phyloP scores from a whole-genome alignment of 2,888 invertebrate species.

The Pachliopta kotzebuea region DNA sequence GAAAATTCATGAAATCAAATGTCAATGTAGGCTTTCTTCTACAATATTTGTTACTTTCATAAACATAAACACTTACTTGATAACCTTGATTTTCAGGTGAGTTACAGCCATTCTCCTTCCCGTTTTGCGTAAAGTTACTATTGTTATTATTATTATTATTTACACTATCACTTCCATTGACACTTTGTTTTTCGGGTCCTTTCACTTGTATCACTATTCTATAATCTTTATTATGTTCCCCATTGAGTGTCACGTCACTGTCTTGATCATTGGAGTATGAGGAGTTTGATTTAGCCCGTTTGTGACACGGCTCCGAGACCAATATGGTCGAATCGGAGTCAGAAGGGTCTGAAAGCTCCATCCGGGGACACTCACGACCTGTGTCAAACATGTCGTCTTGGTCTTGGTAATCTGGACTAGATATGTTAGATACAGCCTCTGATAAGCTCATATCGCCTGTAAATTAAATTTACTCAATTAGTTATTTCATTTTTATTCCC shows the following conservation, averaged over 20 bases:
- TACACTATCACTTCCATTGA: constrained; percentile 59
- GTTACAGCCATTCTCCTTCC: constrained; percentile 69
- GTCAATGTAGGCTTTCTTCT: background rate
- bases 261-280: constrained; percentile 73
- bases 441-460: constrained; percentile 90
- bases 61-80: constrained; percentile 63
- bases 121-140: constrained; percentile 69
- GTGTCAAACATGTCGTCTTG: constrained; percentile 91
- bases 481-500: too few species aligned
- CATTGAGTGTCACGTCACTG: constrained; percentile 81
- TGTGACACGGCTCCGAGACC: constrained; percentile 88
- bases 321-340: constrained; percentile 94
- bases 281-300: constrained; percentile 70
- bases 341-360: constrained; percentile 93
- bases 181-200: constrained; percentile 66
- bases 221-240: constrained; percentile 75
- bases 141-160: constrained; percentile 63
- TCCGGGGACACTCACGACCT: constrained; percentile 87
- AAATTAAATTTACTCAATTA: background rate
- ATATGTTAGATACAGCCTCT: constrained; percentile 93
- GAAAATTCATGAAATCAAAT: too few species aligned
- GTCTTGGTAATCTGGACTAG: constrained; percentile 94
- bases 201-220: constrained; percentile 90
- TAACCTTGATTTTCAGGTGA: constrained; percentile 82
- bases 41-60: background rate